phyloP scores from a whole-genome alignment of 2,888 invertebrate genomes.

The Petrolisthes cinctipes region DNA sequence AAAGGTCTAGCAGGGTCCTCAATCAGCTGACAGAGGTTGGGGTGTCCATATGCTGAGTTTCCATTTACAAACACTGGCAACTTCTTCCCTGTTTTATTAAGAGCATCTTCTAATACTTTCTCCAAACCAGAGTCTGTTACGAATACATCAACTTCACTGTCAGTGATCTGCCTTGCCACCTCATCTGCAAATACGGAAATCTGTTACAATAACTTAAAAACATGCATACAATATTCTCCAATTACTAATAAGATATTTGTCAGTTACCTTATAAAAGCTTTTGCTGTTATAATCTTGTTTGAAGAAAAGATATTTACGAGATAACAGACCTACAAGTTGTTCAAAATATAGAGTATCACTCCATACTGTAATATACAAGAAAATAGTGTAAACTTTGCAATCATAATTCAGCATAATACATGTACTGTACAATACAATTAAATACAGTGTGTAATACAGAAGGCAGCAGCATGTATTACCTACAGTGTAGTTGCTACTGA shows the following conservation, averaged over 20 bases:
- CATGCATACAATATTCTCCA: neutral
- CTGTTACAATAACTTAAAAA: neutral
- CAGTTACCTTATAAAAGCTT: too few species aligned
- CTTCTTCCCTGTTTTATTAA: neutral
- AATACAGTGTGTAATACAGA: too few species aligned
- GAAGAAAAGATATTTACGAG: too few species aligned
- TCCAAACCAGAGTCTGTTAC: slow-evolving; percentile 25
- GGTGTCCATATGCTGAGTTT: slow-evolving; percentile 14
- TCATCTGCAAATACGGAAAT: slow-evolving; percentile 1
- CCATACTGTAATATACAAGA: too few species aligned
- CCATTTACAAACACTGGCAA: slow-evolving; percentile 27
- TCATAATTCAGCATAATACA: too few species aligned
- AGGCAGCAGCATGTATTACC: slow-evolving; percentile 10
- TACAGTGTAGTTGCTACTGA: slow-evolving; percentile 39
- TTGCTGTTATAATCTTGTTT: too few species aligned
- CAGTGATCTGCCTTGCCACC: slow-evolving; percentile 26
- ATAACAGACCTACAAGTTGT: too few species aligned
- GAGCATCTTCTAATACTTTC: neutral
- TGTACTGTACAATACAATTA: too few species aligned
- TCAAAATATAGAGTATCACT: too few species aligned
- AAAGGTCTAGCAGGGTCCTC: slow-evolving; percentile 5
- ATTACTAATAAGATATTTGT: too few species aligned
- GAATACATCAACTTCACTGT: slow-evolving; percentile 3
- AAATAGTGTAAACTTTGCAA: too few species aligned
- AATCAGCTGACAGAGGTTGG: slow-evolving; percentile 10